Evolutionary conservation across 2,888 invertebrate species (phyloP).

Genomic region (Halictus ligatus): DNA sequence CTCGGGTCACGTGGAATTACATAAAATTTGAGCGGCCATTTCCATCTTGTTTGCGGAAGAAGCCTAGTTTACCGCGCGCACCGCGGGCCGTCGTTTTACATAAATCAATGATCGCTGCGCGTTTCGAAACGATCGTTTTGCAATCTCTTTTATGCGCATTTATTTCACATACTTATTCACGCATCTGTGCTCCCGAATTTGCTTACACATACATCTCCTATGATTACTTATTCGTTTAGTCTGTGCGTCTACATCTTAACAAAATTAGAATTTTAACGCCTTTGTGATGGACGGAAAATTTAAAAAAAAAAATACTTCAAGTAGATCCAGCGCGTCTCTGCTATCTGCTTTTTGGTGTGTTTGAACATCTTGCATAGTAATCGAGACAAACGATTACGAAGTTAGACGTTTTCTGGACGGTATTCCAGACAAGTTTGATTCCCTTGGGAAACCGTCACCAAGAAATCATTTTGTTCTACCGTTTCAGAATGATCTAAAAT

Average conservation of each 20-base stretch:
- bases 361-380: too few species aligned
- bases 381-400: background rate
- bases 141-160: background rate
- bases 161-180: background rate
- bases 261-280: background rate
- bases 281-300: background rate
- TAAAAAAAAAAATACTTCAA: background rate
- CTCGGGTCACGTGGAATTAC: conserved; percentile 3
- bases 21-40: conserved; percentile 2
- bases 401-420: background rate
- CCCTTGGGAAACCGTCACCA: too few species aligned
- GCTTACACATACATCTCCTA: background rate
- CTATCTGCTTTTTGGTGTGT: background rate
- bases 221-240: background rate
- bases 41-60: conserved; percentile 9
- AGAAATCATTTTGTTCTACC: too few species aligned
- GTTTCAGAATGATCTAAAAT: too few species aligned
- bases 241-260: background rate
- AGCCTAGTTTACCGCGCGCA: background rate
- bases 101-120: background rate
- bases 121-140: background rate
- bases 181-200: background rate
- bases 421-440: too few species aligned
- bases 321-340: too few species aligned
- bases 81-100: background rate